phyloP scores from a whole-genome alignment of 2,888 invertebrate genomes.

The Agrilus biguttatus region DNA sequence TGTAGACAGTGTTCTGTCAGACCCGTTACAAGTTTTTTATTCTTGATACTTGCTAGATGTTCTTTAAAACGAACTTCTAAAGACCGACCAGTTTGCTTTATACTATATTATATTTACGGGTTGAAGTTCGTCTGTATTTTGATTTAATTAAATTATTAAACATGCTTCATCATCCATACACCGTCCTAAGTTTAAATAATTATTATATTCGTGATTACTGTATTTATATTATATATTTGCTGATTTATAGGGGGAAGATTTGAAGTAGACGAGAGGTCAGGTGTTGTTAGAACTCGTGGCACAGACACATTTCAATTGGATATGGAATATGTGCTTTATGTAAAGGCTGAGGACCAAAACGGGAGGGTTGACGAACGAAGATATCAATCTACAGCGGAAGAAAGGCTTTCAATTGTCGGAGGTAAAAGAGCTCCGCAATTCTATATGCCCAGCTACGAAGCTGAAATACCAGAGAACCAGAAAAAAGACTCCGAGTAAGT shows the following conservation, averaged over 20 bases:
- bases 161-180: no score
- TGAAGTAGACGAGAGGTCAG: conserved; percentile 82
- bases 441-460: conserved; percentile 87
- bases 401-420: conserved; percentile 86
- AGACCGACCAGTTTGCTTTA: no score
- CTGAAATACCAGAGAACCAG: conserved; percentile 93
- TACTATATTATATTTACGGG: no score
- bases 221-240: no score
- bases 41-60: no score
- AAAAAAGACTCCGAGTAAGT: conserved; percentile 94
- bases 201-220: no score
- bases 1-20: no score
- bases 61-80: no score
- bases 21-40: no score
- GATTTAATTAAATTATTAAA: no score
- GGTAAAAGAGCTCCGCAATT: conserved; percentile 96
- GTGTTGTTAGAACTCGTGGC: conserved; percentile 82
- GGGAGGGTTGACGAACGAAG: conserved; percentile 81
- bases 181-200: no score
- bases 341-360: conserved; percentile 91
- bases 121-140: no score
- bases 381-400: conserved; percentile 84
- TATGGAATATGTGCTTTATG: conserved; percentile 92
- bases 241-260: conserved; percentile 29
- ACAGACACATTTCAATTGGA: conserved; percentile 86